These are phyloP conservation scores for Lochmaea capreae DNA, from an alignment of 2,888 invertebrate genomes.

Conservation along the genomic window DNA sequence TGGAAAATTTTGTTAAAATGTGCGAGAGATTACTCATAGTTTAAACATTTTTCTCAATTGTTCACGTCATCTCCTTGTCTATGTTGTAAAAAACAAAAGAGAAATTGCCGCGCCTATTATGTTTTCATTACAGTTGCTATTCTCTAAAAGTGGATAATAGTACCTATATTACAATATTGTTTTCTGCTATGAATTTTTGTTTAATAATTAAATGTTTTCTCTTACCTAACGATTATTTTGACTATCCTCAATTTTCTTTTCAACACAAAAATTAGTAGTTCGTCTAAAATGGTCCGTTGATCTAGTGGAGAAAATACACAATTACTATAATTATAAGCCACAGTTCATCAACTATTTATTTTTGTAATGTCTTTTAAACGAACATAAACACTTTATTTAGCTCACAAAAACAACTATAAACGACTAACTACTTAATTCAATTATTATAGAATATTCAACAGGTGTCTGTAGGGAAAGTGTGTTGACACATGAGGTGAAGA, in stretches of 20 bases:
- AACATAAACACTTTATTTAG: slow-evolving; percentile 21
- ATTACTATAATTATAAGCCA: neutral
- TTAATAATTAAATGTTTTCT: slow-evolving; percentile 13
- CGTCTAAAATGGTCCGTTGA: slow-evolving; percentile 28
- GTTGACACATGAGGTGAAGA: slow-evolving; percentile 25
- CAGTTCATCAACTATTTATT: slow-evolving; percentile 24
- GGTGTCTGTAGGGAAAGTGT: slow-evolving; percentile 32
- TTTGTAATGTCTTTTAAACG: slow-evolving; percentile 20
- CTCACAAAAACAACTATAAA: slow-evolving; percentile 28
- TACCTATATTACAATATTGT: neutral
- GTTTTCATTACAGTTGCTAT: slow-evolving; percentile 29
- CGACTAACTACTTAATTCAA: slow-evolving; percentile 32
- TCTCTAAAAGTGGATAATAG: slow-evolving; percentile 11
- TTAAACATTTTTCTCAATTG: slow-evolving; percentile 32
- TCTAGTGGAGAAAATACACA: slow-evolving; percentile 20
- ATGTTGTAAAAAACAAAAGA: slow-evolving; percentile 37
- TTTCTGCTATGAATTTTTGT: neutral
- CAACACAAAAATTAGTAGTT: slow-evolving; percentile 31
- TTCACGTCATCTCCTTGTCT: slow-evolving; percentile 31
- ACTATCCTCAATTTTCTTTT: slow-evolving; percentile 29
- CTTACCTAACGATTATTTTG: slow-evolving; percentile 30
- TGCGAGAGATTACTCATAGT: slow-evolving; percentile 17
- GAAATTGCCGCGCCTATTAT: slow-evolving; percentile 40
- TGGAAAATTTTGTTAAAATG: slow-evolving; percentile 9
- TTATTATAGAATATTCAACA: slow-evolving; percentile 32